Conservation (phyloP, 2,888 invertebrate genomes). For the Balanococcus diminutus region DNA sequence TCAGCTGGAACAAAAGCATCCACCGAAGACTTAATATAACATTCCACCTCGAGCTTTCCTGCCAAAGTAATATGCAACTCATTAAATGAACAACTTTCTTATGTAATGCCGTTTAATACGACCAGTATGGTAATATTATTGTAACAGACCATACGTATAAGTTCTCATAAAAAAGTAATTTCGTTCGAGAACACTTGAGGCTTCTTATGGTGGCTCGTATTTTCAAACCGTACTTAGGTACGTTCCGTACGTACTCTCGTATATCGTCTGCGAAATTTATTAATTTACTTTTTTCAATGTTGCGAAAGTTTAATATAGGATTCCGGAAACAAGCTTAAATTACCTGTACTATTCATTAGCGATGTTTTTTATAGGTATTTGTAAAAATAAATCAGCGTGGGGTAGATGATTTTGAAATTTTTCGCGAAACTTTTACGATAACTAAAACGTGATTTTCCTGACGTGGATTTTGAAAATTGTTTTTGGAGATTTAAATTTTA, state of each 20-base stretch:
- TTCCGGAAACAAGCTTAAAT: background rate
- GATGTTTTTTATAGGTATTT: background rate
- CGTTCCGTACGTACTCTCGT: background rate
- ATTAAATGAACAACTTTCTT: slow-evolving; percentile 21
- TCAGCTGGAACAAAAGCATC: slow-evolving; percentile 2
- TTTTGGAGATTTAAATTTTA: too few relatives aligned
- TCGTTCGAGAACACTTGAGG: slow-evolving; percentile 23
- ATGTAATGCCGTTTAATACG: slow-evolving; percentile 16
- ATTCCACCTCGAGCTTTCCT: slow-evolving; percentile 16
- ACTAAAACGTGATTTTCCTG: too few relatives aligned
- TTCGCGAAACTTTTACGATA: too few relatives aligned
- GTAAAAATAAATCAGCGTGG: background rate
- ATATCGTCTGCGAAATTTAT: background rate
- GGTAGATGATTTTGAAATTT: background rate
- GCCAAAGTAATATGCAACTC: slow-evolving; percentile 8
- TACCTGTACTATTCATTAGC: background rate
- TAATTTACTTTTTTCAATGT: background rate
- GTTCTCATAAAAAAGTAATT: slow-evolving; percentile 22
- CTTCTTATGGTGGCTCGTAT: background rate
- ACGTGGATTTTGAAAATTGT: too few relatives aligned
- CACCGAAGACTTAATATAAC: background rate
- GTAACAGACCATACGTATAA: slow-evolving; percentile 15
- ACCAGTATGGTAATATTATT: slow-evolving; percentile 5
- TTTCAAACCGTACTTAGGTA: background rate
- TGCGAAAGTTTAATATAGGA: background rate